phyloP scores from a whole-genome alignment of 2,797 vertebrate species.

The Acanthopagrus latus region DNA sequence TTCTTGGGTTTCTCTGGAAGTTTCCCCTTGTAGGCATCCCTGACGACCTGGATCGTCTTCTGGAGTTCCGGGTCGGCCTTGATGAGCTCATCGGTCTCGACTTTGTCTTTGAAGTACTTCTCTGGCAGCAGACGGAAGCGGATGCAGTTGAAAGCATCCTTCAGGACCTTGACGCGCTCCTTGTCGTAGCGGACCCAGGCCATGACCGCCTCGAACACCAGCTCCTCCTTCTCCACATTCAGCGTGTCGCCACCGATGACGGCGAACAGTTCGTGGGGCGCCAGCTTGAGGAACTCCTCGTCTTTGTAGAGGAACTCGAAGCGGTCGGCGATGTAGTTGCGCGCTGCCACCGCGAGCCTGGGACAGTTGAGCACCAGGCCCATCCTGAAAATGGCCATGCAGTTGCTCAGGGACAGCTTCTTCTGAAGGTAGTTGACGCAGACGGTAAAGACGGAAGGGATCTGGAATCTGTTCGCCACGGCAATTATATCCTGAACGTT shows the following conservation, averaged over 20 bases:
- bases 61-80: constrained; percentile 92
- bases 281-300: constrained; percentile 96
- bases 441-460: constrained; percentile 97
- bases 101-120: constrained; percentile 94
- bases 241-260: constrained; percentile 93
- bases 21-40: constrained; percentile 95
- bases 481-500: constrained; percentile 98
- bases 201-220: constrained; percentile 96
- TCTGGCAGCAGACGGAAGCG: constrained; percentile 96
- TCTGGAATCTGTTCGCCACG: constrained; percentile 97
- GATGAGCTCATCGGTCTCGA: constrained; percentile 93
- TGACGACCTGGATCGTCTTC: constrained; percentile 93
- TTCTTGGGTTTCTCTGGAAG: constrained; percentile 90
- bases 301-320: constrained; percentile 92
- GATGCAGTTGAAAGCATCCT: constrained; percentile 95
- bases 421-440: constrained; percentile 98
- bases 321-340: constrained; percentile 94
- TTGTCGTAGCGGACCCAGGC: constrained; percentile 93
- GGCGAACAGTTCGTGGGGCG: constrained; percentile 93
- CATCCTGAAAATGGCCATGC: constrained; percentile 94
- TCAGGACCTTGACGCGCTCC: constrained; percentile 90
- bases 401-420: constrained; percentile 92
- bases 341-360: constrained; percentile 92
- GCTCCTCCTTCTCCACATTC: constrained; percentile 94
- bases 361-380: constrained; percentile 96